Conservation (phyloP, 2,888 invertebrate species). For the Yponomeuta malinellus region DNA sequence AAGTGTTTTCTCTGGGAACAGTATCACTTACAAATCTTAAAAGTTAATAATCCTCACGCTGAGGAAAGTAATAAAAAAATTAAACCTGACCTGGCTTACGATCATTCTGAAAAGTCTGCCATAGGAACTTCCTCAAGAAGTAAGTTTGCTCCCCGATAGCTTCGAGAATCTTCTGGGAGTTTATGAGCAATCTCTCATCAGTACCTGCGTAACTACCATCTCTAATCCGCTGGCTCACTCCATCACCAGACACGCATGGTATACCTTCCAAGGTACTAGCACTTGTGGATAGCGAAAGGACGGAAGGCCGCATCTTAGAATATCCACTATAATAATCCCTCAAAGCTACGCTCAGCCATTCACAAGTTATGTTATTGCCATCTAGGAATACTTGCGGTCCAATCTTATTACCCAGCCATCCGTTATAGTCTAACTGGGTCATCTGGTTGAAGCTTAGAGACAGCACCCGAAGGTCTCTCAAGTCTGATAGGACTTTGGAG, state of each 20-base stretch:
- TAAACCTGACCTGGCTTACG: neutral
- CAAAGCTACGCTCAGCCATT: slow-evolving; percentile 50
- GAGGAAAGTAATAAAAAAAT: neutral
- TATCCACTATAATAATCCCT: slow-evolving; percentile 51
- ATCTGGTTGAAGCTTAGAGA: slow-evolving; percentile 48
- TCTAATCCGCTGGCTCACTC: slow-evolving; percentile 21
- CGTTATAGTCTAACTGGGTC: slow-evolving; percentile 38
- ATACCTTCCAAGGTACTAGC: slow-evolving; percentile 51
- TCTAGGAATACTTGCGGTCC: slow-evolving; percentile 49
- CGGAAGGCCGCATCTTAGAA: slow-evolving; percentile 48
- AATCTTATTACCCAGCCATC: slow-evolving; percentile 48
- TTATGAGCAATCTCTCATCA: slow-evolving; percentile 52
- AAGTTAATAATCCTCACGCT: neutral
- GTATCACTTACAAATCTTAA: neutral
- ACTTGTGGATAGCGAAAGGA: slow-evolving; percentile 23
- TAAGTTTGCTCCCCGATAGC: slow-evolving; percentile 53
- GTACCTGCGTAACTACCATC: slow-evolving; percentile 16
- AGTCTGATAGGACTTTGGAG: slow-evolving; percentile 50
- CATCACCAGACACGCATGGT: slow-evolving; percentile 38
- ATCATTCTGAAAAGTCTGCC: neutral
- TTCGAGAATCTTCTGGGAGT: slow-evolving; percentile 53
- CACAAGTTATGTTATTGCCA: slow-evolving; percentile 51
- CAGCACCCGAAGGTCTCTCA: slow-evolving; percentile 42
- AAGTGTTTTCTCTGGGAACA: too few species aligned
- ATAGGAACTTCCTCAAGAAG: slow-evolving; percentile 20